phyloP scores from a whole-genome alignment of 2,888 invertebrate genomes.

The Opisthograptis luteolata region DNA sequence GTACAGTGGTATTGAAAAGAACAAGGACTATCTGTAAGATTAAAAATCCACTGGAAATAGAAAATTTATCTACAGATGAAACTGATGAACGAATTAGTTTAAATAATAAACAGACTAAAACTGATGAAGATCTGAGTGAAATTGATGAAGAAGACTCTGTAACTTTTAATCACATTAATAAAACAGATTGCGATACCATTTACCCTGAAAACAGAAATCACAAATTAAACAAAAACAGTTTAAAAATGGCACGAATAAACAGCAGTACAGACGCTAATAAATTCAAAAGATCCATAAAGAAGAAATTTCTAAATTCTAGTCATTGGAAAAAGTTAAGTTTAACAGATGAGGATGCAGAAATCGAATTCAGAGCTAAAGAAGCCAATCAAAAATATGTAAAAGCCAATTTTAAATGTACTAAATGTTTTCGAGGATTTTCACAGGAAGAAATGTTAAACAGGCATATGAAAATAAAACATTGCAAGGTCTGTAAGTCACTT shows the following conservation, averaged over 20 bases:
- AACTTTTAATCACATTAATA: not conserved
- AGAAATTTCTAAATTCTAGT: not conserved
- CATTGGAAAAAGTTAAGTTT: not conserved
- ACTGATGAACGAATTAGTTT: not conserved
- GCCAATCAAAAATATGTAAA: not conserved
- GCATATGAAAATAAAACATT: conserved; percentile 3
- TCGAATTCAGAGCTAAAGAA: not conserved
- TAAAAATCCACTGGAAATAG: not conserved
- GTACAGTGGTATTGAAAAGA: not conserved
- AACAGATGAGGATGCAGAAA: not conserved
- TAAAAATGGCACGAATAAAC: not conserved
- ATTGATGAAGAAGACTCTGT: not conserved
- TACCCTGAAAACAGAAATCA: not conserved
- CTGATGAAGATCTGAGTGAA: not conserved
- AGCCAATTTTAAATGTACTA: not conserved
- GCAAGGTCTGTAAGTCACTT: too few relatives aligned
- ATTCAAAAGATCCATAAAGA: conserved; percentile 1
- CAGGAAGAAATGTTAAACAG: not conserved
- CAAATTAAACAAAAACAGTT: not conserved
- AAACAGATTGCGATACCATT: not conserved
- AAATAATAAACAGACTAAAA: not conserved
- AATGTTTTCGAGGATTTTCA: not conserved
- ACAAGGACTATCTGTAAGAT: not conserved
- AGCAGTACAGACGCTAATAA: not conserved
- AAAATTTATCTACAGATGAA: not conserved